A percentile compares a stretch with the other conserved stretches of the same genome.
These are phyloP conservation scores for Mustelus asterias DNA, from an alignment of 2,113 vertebrate genomes.

Conservation along the genomic window DNA sequence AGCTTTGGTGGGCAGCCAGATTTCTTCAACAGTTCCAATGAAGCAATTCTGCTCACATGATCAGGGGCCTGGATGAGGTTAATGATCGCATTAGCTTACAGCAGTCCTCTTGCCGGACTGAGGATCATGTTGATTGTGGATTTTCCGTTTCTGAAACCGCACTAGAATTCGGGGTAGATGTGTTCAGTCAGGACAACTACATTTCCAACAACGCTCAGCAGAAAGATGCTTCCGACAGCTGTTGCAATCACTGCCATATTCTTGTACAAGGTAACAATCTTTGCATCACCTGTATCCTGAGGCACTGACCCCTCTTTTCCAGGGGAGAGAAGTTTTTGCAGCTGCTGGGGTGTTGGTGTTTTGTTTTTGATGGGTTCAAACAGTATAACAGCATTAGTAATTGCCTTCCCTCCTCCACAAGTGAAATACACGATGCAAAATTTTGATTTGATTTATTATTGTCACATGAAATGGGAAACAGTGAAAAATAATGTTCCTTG, in stretches of 20 bases:
- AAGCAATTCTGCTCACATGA: not conserved
- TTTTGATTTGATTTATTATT: too few species aligned
- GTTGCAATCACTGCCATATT: not conserved
- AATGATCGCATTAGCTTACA: not conserved
- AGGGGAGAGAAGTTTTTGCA: not conserved
- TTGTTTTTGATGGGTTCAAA: not conserved
- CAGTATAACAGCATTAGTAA: too few species aligned
- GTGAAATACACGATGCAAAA: too few species aligned
- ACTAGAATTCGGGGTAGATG: not conserved
- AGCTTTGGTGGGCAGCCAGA: not conserved
- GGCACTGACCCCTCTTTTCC: too few species aligned
- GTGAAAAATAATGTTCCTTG: too few species aligned
- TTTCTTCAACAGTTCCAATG: not conserved
- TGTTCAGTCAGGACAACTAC: not conserved
- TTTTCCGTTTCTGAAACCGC: not conserved
- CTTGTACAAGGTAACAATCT: not conserved
- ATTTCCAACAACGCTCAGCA: not conserved
- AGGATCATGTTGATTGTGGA: not conserved
- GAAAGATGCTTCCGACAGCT: not conserved
- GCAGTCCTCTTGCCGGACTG: not conserved
- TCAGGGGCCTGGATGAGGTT: not conserved
- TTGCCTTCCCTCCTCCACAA: too few species aligned
- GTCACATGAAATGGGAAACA: too few species aligned
- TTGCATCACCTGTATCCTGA: too few species aligned
- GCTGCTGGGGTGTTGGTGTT: not conserved